These are phyloP conservation scores for Mus spretus DNA, from an alignment of 2,797 vertebrate species.

Conservation along the genomic window DNA sequence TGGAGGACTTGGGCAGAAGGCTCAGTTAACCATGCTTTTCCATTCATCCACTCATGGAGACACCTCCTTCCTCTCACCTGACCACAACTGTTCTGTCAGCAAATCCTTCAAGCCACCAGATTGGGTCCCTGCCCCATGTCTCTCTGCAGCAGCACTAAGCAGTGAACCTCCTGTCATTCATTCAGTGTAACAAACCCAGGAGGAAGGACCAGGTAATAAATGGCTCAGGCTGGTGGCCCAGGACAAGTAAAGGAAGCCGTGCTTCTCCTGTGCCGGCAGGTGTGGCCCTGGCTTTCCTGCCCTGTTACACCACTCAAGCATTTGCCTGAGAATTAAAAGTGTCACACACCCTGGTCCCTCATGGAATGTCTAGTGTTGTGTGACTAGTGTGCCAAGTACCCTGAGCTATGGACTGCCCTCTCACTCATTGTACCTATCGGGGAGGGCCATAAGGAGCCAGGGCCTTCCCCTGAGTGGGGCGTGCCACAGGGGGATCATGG, in stretches of 20 bases:
- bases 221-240: no score
- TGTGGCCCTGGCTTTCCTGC: background rate
- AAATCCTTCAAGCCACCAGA: background rate
- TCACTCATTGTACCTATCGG: background rate
- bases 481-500: no score
- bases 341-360: background rate
- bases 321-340: background rate
- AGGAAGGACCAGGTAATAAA: background rate
- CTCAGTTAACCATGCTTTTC: background rate
- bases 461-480: background rate
- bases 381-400: no score
- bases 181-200: fast-evolving
- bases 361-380: background rate
- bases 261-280: background rate
- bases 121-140: background rate
- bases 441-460: background rate
- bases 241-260: background rate
- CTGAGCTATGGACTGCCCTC: no score
- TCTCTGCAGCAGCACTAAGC: background rate
- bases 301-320: background rate
- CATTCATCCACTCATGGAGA: background rate
- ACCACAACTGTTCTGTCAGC: background rate
- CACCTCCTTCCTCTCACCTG: background rate
- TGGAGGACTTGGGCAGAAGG: background rate
- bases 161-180: fast-evolving